Evolutionary conservation across 2,797 vertebrate species (phyloP), one percentile per base, ranked within the genome.

Genomic region (Cirrhinus mrigala): DNA sequence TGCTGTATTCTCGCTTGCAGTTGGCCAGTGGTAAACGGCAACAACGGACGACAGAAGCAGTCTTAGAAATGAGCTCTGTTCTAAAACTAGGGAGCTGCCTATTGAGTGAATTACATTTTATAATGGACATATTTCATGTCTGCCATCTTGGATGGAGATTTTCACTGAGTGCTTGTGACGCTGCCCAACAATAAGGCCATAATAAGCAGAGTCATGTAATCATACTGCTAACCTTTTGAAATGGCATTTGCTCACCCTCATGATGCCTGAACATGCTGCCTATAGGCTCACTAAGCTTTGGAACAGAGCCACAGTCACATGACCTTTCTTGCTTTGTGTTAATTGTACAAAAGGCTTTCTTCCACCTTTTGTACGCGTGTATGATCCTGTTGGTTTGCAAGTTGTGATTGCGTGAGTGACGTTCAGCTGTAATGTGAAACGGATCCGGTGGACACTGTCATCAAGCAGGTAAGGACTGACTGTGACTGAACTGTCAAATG

Each of bases 41-140:
- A 11, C 1, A 11, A 40, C 4, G 0, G 69, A 70, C 37, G 1
- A 71, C 22, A 48, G 69, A 71, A 46, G 24, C 7, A 1, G 48
- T 10, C 11, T 11, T 46, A 74, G 46, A 27, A 24, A 52, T 24
- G 54, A 81, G 60, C 82, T 74, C 75, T 24, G 66, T 58, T 62
- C 79, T 84, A 54, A 22, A 75, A 18, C 73, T 48, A n/a, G 37
- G 44, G 6, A 71, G 22, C 44, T 15, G n/a, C 8, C 40, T 15
- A 11, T 22, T 69, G 2, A 44, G 20, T 44, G 10, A 70, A 44
- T 22, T 40, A 7, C 11, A 1, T n/a, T 37, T 44, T 44, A 44
- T 15, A 46, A 70, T 46, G 68, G 68, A 22, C 10, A 14, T 14
- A 22, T 70, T 44, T 20, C 0, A 11, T 2, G 5, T 16, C 22